A percentile compares a stretch with the other conserved stretches of the same genome.
Conservation (phyloP, 2,888 invertebrate species). For the Heteromurus nitidus region DNA sequence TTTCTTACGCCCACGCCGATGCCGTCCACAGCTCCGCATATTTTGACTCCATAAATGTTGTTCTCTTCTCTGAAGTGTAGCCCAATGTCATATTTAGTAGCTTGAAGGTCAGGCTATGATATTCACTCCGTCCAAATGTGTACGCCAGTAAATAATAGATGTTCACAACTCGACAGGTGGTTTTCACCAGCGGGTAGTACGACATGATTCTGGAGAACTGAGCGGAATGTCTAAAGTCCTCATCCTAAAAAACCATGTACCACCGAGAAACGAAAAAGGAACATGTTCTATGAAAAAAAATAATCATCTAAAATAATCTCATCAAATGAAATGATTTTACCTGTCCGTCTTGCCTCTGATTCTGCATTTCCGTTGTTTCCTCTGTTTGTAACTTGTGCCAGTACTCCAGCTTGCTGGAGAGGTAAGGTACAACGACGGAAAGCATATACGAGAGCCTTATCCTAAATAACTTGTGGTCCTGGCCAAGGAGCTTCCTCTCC, state of each 20-base stretch:
- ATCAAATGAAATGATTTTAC: not conserved
- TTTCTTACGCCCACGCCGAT: constrained; percentile 53
- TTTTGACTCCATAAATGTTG: constrained; percentile 49
- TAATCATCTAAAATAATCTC: not conserved
- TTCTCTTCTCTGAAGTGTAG: constrained; percentile 55
- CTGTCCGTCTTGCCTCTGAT: not conserved
- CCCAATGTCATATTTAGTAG: constrained; percentile 51
- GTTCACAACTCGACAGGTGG: too few relatives aligned
- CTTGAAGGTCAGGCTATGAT: constrained; percentile 57
- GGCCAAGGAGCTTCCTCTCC: constrained; percentile 56
- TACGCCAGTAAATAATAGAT: constrained; percentile 49
- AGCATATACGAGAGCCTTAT: constrained; percentile 49
- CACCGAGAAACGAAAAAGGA: too few relatives aligned
- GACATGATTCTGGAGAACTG: too few relatives aligned
- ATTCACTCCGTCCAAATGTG: constrained; percentile 49
- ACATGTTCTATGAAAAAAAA: too few relatives aligned
- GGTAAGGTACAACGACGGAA: constrained; percentile 59
- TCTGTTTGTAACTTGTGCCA: not conserved
- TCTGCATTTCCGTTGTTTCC: not conserved
- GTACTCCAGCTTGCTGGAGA: constrained; percentile 58
- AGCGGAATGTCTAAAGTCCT: too few relatives aligned
- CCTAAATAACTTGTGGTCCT: constrained; percentile 21
- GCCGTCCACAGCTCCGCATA: constrained; percentile 50
- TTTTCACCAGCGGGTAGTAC: too few relatives aligned
- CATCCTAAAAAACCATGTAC: too few relatives aligned